phyloP scores from a whole-genome alignment of 2,113 vertebrate genomes.

The Murina feae region DNA sequence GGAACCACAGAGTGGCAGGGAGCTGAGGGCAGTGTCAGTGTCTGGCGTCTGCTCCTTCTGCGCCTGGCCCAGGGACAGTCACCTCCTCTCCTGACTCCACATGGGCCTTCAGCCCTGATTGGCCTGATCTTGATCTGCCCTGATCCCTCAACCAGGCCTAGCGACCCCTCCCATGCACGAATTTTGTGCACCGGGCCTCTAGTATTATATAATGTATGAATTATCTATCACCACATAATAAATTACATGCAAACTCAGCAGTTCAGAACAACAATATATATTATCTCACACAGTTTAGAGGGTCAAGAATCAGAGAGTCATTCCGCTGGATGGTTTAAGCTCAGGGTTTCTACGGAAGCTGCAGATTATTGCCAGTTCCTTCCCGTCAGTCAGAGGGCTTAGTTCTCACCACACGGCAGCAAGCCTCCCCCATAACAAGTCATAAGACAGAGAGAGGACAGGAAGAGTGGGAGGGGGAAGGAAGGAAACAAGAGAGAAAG shows the following conservation, averaged over 20 bases:
- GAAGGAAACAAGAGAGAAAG: neutral
- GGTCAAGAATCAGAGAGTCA: neutral
- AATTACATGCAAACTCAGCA: neutral
- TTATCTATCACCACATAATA: neutral
- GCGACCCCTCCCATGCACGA: no score
- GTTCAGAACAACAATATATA: neutral
- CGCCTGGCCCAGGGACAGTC: fast-evolving
- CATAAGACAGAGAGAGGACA: neutral
- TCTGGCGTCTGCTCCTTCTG: no score
- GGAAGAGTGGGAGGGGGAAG: fast-evolving
- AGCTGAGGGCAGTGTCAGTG: no score
- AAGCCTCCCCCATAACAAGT: neutral
- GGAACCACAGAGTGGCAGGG: no score
- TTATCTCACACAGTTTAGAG: neutral
- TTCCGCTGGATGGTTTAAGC: neutral
- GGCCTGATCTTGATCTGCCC: no score
- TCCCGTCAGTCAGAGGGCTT: neutral
- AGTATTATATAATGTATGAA: neutral
- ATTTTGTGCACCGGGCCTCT: no score
- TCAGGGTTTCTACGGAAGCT: neutral
- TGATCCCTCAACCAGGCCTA: no score
- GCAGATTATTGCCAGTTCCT: neutral
- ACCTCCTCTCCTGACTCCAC: no score
- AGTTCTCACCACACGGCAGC: neutral
- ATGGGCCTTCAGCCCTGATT: no score